A percentile compares a stretch with the other conserved stretches of the same genome.
phyloP scores from a whole-genome alignment of 2,888 invertebrate genomes.

The Halictus ligatus region DNA sequence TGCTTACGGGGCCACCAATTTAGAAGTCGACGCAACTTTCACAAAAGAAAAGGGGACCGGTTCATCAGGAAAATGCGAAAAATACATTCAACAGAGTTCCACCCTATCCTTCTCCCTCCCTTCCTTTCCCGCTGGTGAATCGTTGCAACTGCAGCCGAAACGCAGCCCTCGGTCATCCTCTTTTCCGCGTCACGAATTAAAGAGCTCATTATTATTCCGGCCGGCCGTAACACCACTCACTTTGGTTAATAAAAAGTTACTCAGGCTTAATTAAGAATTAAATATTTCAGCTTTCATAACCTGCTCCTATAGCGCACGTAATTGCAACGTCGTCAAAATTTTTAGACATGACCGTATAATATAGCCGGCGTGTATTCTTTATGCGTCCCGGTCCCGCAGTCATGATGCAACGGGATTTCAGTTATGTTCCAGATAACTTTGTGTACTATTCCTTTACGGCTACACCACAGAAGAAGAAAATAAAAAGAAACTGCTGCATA shows the following conservation, averaged over 20 bases:
- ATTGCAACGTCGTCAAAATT: constrained; percentile 6
- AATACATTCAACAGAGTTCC: constrained; percentile 13
- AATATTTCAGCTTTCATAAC: constrained; percentile 12
- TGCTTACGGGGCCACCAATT: constrained; percentile 4
- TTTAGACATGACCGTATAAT: not conserved
- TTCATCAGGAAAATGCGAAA: constrained; percentile 33
- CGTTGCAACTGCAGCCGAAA: constrained; percentile 1
- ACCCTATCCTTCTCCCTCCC: not conserved
- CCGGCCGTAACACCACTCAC: not conserved
- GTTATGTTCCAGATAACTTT: not conserved
- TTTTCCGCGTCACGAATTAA: not conserved
- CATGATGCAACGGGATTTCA: not conserved
- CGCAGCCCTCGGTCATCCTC: not conserved
- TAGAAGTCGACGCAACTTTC: constrained; percentile 16
- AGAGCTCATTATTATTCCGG: constrained; percentile 9
- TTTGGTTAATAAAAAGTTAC: constrained; percentile 21
- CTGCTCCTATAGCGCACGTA: not conserved
- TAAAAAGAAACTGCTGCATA: not conserved
- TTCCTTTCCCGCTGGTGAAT: not conserved
- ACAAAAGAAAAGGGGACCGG: constrained; percentile 6
- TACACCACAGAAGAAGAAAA: not conserved
- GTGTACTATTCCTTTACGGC: not conserved
- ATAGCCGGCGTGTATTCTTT: not conserved
- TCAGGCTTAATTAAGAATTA: not conserved
- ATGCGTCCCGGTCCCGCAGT: not conserved